These are phyloP conservation scores for Tinea pellionella DNA, from an alignment of 2,888 invertebrate genomes.

Conservation along the genomic window DNA sequence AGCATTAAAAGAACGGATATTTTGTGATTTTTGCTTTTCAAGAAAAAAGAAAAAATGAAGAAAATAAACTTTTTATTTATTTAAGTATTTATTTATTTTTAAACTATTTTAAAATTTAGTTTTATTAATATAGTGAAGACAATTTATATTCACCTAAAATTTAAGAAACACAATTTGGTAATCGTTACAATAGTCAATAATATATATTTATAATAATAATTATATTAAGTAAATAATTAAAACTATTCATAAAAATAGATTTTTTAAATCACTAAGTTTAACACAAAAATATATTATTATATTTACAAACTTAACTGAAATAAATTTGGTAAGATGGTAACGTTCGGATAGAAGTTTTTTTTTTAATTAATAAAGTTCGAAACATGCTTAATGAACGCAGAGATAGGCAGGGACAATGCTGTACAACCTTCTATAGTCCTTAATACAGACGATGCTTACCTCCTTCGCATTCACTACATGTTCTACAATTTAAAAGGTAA, in stretches of 20 bases:
- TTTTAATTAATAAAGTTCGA: too few species aligned
- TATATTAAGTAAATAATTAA: background rate
- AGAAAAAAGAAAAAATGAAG: too few species aligned
- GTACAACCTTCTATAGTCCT: too few species aligned
- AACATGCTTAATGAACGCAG: too few species aligned
- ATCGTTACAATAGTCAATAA: background rate
- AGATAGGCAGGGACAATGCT: too few species aligned
- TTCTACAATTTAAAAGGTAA: too few species aligned
- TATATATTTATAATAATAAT: constrained; percentile 1
- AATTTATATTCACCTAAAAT: constrained; percentile 20
- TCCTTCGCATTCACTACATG: too few species aligned
- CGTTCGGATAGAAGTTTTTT: background rate
- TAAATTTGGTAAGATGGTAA: constrained; percentile 1
- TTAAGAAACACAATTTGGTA: constrained; percentile 10
- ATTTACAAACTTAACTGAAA: background rate
- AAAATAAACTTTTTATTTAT: too few species aligned
- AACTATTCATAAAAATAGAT: background rate
- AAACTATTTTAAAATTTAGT: constrained; percentile 33
- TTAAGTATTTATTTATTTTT: constrained; percentile 22
- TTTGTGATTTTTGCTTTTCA: too few species aligned
- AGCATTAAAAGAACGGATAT: too few species aligned
- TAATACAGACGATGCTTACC: too few species aligned
- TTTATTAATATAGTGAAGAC: constrained; percentile 58
- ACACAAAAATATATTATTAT: background rate
- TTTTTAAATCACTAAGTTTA: background rate